Evolutionary conservation across 2,113 vertebrate species (phyloP).

Genomic region (Psittacara wagleri): DNA sequence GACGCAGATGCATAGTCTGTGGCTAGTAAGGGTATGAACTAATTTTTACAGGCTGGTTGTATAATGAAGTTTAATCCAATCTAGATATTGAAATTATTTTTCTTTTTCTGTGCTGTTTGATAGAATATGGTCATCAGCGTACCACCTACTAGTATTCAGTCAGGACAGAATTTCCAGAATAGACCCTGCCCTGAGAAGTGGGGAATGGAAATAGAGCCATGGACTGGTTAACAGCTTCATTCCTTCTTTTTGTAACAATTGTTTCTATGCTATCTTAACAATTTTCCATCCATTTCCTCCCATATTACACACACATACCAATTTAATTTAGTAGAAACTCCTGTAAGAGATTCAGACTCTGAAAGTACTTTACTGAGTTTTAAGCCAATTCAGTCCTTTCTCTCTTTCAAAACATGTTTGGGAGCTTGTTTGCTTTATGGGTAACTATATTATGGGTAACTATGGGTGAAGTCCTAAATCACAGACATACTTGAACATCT

Average conservation of each 20-base stretch:
- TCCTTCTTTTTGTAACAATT: neutral
- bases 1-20: neutral
- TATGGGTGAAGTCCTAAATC: neutral
- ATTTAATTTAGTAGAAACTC: neutral
- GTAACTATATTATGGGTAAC: neutral
- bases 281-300: neutral
- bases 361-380: neutral
- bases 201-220: neutral
- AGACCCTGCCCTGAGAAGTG: neutral
- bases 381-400: neutral
- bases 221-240: neutral
- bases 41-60: neutral
- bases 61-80: neutral
- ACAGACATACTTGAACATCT: neutral
- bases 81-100: neutral
- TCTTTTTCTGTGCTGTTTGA: neutral
- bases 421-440: neutral
- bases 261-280: neutral
- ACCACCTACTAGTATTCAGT: neutral
- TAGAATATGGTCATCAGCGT: neutral
- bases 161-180: neutral
- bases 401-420: neutral
- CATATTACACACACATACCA: neutral
- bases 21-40: neutral
- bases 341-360: neutral